Evolutionary conservation across 2,797 vertebrate species (phyloP), one percentile per base, ranked within the genome.

Genomic region (Coilia nasus): DNA sequence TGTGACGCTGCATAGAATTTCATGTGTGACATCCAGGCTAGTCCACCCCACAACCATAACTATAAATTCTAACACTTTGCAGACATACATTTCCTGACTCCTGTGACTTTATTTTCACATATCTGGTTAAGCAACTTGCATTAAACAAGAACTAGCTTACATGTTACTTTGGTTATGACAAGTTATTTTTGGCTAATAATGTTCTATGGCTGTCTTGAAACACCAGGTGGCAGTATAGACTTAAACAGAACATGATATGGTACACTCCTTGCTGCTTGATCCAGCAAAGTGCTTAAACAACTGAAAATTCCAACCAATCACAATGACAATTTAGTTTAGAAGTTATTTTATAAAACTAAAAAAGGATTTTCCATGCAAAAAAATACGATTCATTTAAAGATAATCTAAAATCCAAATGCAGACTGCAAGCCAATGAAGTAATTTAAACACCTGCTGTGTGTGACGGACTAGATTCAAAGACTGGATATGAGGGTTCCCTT

Each of bases 201-300:
- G 19, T 80, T 23, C 67, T 44, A 2, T 17, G 83, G 1, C 12
- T 11, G 21, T 21, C 57, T 54, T 59, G n/a, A 9, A 81, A 91
- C 93, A 92, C 89, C 84, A 15, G 90, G 87, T 84, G 92, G 92
- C 91, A 92, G 90, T 89, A 82, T 85, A 82, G 57, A 81, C 83
- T 60, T 81, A 82, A 17, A 17, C 35, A 28, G 81, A 17, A 60
- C 31, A 35, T 31, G 35, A 80, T 35, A 2, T 50, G 71, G 2
- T n/a, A 71, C 7, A 23, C 35, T 83, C 19, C 1, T 25, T 67
- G 31, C 17, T 41, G 64, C 64, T 15, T 19, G 46, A 4, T 19
- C 59, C 15, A 75, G 25, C n/a, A 67, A 47, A 10, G 62, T 67
- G 62, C 23, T 11, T 67, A 0, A 35, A 0, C 15, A 19, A 41